phyloP scores from a whole-genome alignment of 1,140 invertebrate genomes.

The Maconellicoccus hirsutus region DNA sequence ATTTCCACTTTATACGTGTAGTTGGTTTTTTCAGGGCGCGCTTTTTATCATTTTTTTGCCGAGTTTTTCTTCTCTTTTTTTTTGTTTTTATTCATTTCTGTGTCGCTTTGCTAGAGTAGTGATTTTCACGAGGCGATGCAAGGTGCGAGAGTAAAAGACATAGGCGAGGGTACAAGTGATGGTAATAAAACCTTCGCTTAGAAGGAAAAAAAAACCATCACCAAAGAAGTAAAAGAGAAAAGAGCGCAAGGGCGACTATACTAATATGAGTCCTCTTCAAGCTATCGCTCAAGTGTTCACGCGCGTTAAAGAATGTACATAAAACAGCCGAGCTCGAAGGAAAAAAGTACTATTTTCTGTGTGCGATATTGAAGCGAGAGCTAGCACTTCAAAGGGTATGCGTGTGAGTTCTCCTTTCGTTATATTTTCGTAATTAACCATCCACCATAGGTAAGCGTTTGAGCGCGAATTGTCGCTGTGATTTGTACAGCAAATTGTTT shows the following conservation, averaged over 20 bases:
- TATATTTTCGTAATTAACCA: neutral
- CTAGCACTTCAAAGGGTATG: neutral
- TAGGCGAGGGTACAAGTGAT: neutral
- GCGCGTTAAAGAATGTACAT: neutral
- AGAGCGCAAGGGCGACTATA: neutral
- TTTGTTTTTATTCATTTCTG: neutral
- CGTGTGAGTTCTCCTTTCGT: neutral
- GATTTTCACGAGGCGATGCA: neutral
- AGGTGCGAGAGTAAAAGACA: neutral
- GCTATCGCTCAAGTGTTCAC: neutral
- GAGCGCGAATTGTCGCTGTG: no score
- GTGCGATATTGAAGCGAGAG: neutral
- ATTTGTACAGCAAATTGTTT: no score
- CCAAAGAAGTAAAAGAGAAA: no score
- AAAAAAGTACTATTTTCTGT: no score
- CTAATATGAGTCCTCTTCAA: neutral
- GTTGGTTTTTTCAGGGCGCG: neutral
- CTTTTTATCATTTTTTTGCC: neutral
- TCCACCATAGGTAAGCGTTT: no score
- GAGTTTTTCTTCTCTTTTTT: neutral
- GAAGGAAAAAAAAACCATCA: neutral
- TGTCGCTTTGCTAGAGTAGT: neutral
- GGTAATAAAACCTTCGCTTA: conserved; percentile 3
- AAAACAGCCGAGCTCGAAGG: neutral
- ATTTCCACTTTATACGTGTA: neutral